Evolutionary conservation across 2,113 vertebrate genomes (phyloP).

Genomic region (Spea bombifrons): DNA sequence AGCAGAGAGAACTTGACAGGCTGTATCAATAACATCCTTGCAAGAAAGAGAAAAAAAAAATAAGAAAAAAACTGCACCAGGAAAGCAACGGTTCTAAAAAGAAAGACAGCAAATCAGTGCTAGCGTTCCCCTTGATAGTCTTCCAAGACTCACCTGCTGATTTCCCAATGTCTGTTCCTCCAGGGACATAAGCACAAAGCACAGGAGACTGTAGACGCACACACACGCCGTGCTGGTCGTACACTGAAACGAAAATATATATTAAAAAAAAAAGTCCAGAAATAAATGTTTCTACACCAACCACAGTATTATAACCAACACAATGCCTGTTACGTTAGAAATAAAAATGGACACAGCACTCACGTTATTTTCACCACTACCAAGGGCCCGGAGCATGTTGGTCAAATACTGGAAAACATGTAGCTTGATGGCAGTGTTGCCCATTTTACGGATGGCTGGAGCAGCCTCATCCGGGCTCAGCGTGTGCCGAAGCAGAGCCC

Average conservation of each 20-base stretch:
- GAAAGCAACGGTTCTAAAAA: not conserved
- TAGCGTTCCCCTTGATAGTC: not conserved
- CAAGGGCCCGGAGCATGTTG: constrained; percentile 78
- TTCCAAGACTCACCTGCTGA: constrained; percentile 75
- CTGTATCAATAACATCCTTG: constrained; percentile 85
- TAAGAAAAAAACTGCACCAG: not conserved
- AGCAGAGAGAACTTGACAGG: constrained; percentile 88
- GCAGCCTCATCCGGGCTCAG: constrained; percentile 78
- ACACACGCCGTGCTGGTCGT: constrained; percentile 91
- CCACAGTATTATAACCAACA: not conserved
- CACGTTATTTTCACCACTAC: constrained; percentile 86
- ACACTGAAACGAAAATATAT: constrained; percentile 68
- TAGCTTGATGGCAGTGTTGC: constrained; percentile 86
- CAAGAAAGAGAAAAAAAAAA: not conserved
- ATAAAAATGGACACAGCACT: constrained; percentile 50
- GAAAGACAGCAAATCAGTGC: not conserved
- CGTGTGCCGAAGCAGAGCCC: constrained; percentile 91
- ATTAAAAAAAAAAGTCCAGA: not conserved
- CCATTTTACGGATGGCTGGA: constrained; percentile 76
- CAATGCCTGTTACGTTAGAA: no score
- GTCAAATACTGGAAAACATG: constrained; percentile 90
- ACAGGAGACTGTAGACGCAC: constrained; percentile 92
- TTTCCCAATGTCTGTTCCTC: constrained; percentile 86
- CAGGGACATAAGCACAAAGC: constrained; percentile 86
- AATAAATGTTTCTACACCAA: not conserved